Percentiles rank a stretch among this genome's conserved stretches.
phyloP scores from a whole-genome alignment of 2,797 vertebrate species.

The Botia almorhae region DNA sequence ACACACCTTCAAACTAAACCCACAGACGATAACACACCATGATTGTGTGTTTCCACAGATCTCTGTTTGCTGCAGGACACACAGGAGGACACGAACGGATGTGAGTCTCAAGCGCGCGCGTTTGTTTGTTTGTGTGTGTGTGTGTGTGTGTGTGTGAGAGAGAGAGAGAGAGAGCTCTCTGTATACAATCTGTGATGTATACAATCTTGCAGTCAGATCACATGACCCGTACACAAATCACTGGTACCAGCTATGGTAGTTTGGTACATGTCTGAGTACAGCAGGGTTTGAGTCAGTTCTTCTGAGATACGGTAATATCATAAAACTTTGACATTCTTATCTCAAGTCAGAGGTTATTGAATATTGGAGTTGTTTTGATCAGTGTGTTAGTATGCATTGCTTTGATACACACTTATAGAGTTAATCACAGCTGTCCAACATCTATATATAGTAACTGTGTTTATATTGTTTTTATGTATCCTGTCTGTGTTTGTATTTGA shows the following conservation, averaged over 20 bases:
- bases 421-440: too few species aligned
- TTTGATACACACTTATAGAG: too few species aligned
- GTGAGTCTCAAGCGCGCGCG: slow-evolving; percentile 72
- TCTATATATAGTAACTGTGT: too few species aligned
- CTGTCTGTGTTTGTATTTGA: too few species aligned
- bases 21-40: slow-evolving; percentile 2
- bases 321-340: too few species aligned
- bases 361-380: too few species aligned
- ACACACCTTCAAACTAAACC: background rate
- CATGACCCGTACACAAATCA: slow-evolving; percentile 2
- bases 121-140: background rate
- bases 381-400: too few species aligned
- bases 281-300: background rate
- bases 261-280: background rate
- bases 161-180: too few species aligned
- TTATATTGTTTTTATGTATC: too few species aligned
- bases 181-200: background rate
- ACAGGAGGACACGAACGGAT: slow-evolving; percentile 85
- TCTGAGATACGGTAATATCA: too few species aligned
- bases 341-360: too few species aligned
- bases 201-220: background rate
- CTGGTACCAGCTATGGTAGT: background rate
- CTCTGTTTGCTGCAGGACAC: slow-evolving; percentile 85
- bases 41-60: slow-evolving; percentile 73
- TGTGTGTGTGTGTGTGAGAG: too few species aligned